Evolutionary conservation across 2,888 invertebrate species (phyloP).

Genomic region (Drosophila vallismaia): DNA sequence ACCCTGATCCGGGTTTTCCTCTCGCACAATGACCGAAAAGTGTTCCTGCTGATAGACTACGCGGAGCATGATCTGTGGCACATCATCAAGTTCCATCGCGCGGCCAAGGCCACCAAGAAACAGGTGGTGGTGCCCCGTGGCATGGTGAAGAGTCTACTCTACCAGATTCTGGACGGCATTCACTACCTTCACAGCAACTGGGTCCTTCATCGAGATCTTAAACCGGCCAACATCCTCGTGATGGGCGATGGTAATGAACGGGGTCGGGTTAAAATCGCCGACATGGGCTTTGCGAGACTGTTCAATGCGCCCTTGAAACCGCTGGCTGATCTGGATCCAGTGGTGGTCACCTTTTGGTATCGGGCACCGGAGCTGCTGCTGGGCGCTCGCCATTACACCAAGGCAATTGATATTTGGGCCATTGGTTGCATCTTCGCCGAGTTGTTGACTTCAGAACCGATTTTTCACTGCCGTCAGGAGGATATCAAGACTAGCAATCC

Average conservation of each 20-base stretch:
- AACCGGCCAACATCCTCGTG: conserved; percentile 99
- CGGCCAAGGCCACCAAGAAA: conserved; percentile 98
- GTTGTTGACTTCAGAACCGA: conserved; percentile 98
- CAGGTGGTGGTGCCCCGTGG: conserved; percentile 97
- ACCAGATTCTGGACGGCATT: conserved; percentile 99
- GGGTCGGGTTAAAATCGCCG: conserved; percentile 98
- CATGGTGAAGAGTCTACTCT: conserved; percentile 98
- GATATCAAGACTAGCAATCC: conserved; percentile 99
- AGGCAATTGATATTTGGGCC: conserved; percentile 99
- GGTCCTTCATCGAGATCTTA: conserved; percentile 99
- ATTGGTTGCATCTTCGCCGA: conserved; percentile 99
- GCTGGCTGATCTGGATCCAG: conserved; percentile 98
- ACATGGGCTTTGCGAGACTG: conserved; percentile 99
- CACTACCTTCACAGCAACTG: conserved; percentile 99
- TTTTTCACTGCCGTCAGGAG: conserved; percentile 99
- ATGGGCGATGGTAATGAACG: conserved; percentile 99
- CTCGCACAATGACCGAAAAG: conserved; percentile 97
- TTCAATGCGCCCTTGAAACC: conserved; percentile 99
- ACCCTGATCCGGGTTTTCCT: conserved; percentile 97
- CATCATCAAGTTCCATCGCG: conserved; percentile 99
- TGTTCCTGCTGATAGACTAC: conserved; percentile 98
- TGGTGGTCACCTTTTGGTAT: conserved; percentile 99
- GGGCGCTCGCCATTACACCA: conserved; percentile 98
- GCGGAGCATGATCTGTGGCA: conserved; percentile 99
- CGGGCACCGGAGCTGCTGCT: conserved; percentile 97